A percentile compares a stretch with the other conserved stretches of the same genome.
Evolutionary conservation across 2,113 vertebrate species (phyloP).

Genomic region (Vicugna pacos): DNA sequence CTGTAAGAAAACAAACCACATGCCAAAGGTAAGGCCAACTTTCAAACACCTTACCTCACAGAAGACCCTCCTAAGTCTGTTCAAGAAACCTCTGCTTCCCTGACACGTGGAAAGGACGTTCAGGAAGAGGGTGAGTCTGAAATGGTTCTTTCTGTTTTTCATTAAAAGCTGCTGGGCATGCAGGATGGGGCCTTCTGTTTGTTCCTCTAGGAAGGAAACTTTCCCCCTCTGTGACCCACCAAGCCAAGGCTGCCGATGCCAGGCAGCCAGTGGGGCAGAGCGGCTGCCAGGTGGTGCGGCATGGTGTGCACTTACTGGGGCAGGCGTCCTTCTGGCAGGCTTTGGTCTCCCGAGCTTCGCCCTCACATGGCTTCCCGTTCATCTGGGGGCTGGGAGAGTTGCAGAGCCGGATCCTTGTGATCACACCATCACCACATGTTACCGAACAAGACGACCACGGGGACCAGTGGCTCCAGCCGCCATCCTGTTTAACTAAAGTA

Average conservation of each 20-base stretch:
- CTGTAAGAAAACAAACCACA: slow-evolving; percentile 83
- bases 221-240: neutral
- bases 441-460: slow-evolving; percentile 99
- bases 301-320: slow-evolving; percentile 90
- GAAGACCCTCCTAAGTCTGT: neutral
- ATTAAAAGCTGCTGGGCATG: slow-evolving; percentile 46
- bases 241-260: neutral
- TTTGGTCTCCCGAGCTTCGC: slow-evolving; percentile 95
- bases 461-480: slow-evolving; percentile 99
- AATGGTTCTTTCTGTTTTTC: slow-evolving; percentile 42
- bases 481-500: slow-evolving; percentile 96
- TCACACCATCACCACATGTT: slow-evolving; percentile 94
- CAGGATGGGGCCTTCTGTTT: slow-evolving; percentile 47
- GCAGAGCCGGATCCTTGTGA: slow-evolving; percentile 98
- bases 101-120: neutral
- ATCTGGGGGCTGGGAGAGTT: slow-evolving; percentile 99
- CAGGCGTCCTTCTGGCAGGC: slow-evolving; percentile 93
- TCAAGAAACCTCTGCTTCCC: neutral
- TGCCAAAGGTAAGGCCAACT: neutral
- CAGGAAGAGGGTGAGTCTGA: neutral
- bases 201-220: slow-evolving; percentile 52
- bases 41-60: neutral
- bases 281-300: accelerated
- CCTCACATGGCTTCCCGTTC: slow-evolving; percentile 95
- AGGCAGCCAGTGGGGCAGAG: neutral